phyloP scores from a whole-genome alignment of 1,140 invertebrate genomes.

The Drosophila biarmipes region DNA sequence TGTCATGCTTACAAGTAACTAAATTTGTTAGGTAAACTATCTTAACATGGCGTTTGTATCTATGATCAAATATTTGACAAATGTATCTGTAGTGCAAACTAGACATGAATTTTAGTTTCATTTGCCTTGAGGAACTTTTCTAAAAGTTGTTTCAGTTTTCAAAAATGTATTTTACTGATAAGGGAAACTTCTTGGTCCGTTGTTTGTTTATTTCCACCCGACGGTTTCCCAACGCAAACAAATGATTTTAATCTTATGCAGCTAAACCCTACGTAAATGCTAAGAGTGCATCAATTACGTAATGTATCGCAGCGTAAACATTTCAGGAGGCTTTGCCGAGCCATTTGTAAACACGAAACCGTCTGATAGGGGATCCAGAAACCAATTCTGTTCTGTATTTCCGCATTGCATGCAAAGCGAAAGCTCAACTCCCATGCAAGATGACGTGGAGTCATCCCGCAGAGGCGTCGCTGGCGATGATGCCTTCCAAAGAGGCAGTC shows the following conservation, averaged over 20 bases:
- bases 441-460: slow-evolving; percentile 28
- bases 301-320: slow-evolving; percentile 20
- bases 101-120: neutral
- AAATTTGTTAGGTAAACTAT: neutral
- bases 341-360: slow-evolving; percentile 16
- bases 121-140: neutral
- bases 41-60: neutral
- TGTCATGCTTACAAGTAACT: neutral
- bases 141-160: neutral
- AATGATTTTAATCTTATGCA: slow-evolving; percentile 6
- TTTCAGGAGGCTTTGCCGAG: slow-evolving; percentile 14
- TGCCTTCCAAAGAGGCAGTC: slow-evolving; percentile 37
- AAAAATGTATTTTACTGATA: neutral
- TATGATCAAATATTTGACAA: neutral
- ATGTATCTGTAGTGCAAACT: slow-evolving; percentile 4
- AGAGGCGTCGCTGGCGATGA: slow-evolving; percentile 65
- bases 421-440: slow-evolving; percentile 9
- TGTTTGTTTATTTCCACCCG: slow-evolving; percentile 13
- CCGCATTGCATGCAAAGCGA: slow-evolving; percentile 23
- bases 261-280: neutral
- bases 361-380: slow-evolving; percentile 3
- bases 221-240: slow-evolving; percentile 9
- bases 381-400: slow-evolving; percentile 20
- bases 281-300: slow-evolving; percentile 27
- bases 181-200: neutral